Evolutionary conservation across 2,113 vertebrate species (phyloP).

Genomic region (Heterotilapia buettikoferi): DNA sequence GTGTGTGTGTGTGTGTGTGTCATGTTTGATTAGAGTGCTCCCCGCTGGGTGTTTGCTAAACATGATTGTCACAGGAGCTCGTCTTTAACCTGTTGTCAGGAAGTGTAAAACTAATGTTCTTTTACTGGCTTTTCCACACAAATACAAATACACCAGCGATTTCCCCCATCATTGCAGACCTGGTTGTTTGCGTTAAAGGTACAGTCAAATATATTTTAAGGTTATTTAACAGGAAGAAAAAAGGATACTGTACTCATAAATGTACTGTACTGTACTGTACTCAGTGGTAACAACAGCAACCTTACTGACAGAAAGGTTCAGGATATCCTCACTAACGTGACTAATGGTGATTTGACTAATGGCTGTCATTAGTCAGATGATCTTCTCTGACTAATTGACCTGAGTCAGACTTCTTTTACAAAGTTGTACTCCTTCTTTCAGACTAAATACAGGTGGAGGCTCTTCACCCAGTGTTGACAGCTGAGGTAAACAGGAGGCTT

Average conservation of each 20-base stretch:
- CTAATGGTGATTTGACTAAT: not conserved
- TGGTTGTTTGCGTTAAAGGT: not conserved
- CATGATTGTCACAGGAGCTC: not conserved
- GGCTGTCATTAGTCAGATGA: not conserved
- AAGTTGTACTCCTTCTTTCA: not conserved
- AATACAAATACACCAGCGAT: not conserved
- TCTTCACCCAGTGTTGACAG: not conserved
- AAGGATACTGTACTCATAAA: not conserved
- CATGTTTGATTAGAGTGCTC: not conserved
- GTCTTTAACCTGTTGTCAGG: not conserved
- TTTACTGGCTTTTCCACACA: too few species aligned
- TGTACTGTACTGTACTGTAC: not conserved
- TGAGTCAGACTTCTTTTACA: not conserved
- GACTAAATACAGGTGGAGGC: not conserved
- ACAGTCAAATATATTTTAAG: not conserved
- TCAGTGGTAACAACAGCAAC: not conserved
- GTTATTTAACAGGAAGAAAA: not conserved
- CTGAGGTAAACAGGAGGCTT: not conserved
- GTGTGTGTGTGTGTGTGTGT: not conserved
- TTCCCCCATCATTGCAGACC: not conserved
- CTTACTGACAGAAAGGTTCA: not conserved
- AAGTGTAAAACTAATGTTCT: not conserved
- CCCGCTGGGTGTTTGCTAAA: not conserved
- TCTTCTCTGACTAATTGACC: not conserved
- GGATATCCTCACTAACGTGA: not conserved